A percentile compares a stretch with the other conserved stretches of the same genome.
Evolutionary conservation across 2,797 vertebrate species (phyloP).

Genomic region (Poecilia gillii): DNA sequence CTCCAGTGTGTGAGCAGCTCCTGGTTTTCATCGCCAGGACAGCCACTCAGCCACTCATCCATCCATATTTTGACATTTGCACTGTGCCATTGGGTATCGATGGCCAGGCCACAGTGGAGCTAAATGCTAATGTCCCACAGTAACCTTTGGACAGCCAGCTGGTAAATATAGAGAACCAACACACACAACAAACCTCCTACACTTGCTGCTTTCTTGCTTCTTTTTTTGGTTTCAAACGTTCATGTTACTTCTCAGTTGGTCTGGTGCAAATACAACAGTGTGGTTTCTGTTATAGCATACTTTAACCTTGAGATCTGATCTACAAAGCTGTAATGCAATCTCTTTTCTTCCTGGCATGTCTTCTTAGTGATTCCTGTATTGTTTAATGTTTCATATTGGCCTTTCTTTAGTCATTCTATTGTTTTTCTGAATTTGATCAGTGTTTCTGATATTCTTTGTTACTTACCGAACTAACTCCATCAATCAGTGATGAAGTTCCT

Average conservation of each 20-base stretch:
- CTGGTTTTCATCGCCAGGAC: slow-evolving; percentile 38
- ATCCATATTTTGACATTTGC: slow-evolving; percentile 70
- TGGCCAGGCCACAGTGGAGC: slow-evolving; percentile 38
- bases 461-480: background rate
- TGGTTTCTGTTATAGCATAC: background rate
- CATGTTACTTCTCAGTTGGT: slow-evolving; percentile 1
- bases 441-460: background rate
- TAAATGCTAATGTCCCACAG: slow-evolving; percentile 52
- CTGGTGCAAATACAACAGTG: slow-evolving; percentile 16
- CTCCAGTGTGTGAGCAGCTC: slow-evolving; percentile 10
- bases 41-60: slow-evolving; percentile 35
- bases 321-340: background rate
- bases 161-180: slow-evolving; percentile 46
- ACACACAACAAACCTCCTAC: background rate
- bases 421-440: background rate
- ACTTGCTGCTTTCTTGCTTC: slow-evolving; percentile 10
- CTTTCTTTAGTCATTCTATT: background rate
- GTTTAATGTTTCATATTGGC: background rate
- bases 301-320: background rate
- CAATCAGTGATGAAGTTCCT: background rate
- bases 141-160: slow-evolving; percentile 62
- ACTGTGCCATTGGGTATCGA: slow-evolving; percentile 40
- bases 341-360: background rate
- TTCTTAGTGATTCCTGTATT: background rate
- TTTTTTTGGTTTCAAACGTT: background rate